phyloP scores from a whole-genome alignment of 30 jellyfish, hydroid and myxozoan genomes.

The Catostylus mosaicus region DNA sequence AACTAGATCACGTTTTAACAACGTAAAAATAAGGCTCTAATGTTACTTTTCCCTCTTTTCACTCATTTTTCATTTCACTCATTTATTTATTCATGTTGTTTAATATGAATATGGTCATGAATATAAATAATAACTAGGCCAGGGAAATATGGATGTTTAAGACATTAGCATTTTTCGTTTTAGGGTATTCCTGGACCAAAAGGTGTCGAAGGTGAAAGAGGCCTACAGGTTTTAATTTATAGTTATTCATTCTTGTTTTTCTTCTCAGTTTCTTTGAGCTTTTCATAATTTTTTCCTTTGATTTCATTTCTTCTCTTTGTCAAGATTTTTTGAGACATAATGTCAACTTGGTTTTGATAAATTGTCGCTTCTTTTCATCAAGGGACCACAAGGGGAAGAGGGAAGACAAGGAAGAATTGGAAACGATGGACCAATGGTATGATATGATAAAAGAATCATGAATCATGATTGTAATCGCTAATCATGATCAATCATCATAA shows the following conservation, averaged over 20 bases:
- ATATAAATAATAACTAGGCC: too few relatives aligned
- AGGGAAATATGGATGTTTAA: too few relatives aligned
- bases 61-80: too few relatives aligned
- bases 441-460: neutral
- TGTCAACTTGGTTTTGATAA: neutral
- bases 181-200: constrained; percentile 60
- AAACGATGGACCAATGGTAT: constrained; percentile 58
- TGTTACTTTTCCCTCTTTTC: too few relatives aligned
- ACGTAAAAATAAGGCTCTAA: too few relatives aligned
- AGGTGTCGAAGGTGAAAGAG: constrained; percentile 70
- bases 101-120: too few relatives aligned
- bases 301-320: too few relatives aligned
- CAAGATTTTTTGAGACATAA: too few relatives aligned
- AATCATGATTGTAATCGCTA: neutral
- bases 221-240: constrained; percentile 32
- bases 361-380: neutral
- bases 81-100: too few relatives aligned
- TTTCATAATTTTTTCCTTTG: neutral
- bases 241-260: neutral
- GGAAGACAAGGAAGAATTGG: constrained; percentile 65
- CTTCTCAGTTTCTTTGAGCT: neutral
- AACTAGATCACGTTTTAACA: too few relatives aligned
- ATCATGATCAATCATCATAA: neutral
- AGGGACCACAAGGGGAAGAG: constrained; percentile 68
- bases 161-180: too few relatives aligned